Evolutionary conservation across 2,888 invertebrate genomes (phyloP).

Genomic region (Macaria liturata): DNA sequence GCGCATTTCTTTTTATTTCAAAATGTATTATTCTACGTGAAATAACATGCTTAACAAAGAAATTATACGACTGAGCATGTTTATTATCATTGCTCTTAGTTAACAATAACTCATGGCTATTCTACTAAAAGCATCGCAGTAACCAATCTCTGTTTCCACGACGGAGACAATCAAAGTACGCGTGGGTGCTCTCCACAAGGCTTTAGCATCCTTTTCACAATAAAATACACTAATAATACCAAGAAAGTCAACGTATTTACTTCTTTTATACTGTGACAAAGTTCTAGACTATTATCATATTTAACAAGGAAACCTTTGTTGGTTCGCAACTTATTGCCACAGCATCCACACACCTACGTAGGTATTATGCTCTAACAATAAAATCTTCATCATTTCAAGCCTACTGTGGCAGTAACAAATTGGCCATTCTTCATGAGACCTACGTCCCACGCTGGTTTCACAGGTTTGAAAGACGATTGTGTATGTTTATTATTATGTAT

Average conservation of each 20-base stretch:
- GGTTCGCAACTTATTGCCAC: conserved; percentile 60
- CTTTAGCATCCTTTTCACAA: conserved; percentile 9
- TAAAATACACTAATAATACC: background rate
- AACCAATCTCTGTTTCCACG: too few species aligned
- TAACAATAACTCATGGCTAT: too few species aligned
- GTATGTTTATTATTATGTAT: too few species aligned
- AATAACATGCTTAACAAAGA: too few species aligned
- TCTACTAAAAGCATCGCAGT: too few species aligned
- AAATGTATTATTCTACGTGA: too few species aligned
- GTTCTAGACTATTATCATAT: conserved; percentile 2
- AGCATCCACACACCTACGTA: conserved; percentile 58
- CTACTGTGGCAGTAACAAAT: conserved; percentile 67
- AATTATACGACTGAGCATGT: too few species aligned
- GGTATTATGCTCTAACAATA: conserved; percentile 63
- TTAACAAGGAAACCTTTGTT: conserved; percentile 53
- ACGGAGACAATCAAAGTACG: conserved; percentile 52
- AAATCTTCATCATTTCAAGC: conserved; percentile 69
- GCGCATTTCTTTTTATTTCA: too few species aligned
- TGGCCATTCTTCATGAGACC: conserved; percentile 66
- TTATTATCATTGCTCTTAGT: too few species aligned
- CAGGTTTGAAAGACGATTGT: too few species aligned
- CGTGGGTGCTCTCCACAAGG: conserved; percentile 51
- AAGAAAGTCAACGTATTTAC: background rate
- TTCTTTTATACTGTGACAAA: conserved; percentile 7
- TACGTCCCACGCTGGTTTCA: conserved; percentile 55